phyloP scores from a whole-genome alignment of 2,113 vertebrate genomes.

The Perognathus longimembris region DNA sequence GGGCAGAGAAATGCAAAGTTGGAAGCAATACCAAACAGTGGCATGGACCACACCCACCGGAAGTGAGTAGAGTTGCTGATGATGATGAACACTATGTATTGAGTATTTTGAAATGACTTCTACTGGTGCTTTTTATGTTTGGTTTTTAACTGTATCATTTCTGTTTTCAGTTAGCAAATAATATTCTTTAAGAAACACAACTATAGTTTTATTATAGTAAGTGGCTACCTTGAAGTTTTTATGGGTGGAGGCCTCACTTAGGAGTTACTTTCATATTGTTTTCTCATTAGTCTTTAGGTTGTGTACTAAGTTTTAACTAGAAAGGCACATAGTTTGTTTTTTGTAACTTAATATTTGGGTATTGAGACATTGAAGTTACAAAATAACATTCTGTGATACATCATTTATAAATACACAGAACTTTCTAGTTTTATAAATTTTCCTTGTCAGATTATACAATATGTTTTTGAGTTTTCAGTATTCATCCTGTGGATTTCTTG shows the following conservation, averaged over 20 bases:
- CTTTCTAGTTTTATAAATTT: conserved; percentile 61
- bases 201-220: conserved; percentile 12
- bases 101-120: conserved; percentile 34
- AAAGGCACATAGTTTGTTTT: conserved; percentile 39
- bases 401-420: conserved; percentile 20
- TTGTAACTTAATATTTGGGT: conserved; percentile 50
- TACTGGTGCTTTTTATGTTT: background rate
- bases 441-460: conserved; percentile 46
- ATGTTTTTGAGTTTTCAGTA: conserved; percentile 39
- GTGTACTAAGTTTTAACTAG: conserved; percentile 10
- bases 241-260: conserved; percentile 32
- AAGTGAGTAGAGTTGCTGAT: conserved; percentile 90
- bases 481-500: conserved; percentile 60
- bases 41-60: conserved; percentile 94
- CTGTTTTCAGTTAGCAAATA: conserved; percentile 43
- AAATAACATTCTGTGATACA: conserved; percentile 46
- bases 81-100: conserved; percentile 5
- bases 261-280: conserved; percentile 7
- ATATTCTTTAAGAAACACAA: conserved; percentile 54
- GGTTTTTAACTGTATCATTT: conserved; percentile 32
- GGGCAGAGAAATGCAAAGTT: conserved; percentile 94
- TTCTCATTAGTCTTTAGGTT: conserved; percentile 16
- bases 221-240: conserved; percentile 7
- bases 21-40: conserved; percentile 93
- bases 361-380: conserved; percentile 59